Conservation (phyloP, 2,113 vertebrate genomes). For the Hyla sarda region DNA sequence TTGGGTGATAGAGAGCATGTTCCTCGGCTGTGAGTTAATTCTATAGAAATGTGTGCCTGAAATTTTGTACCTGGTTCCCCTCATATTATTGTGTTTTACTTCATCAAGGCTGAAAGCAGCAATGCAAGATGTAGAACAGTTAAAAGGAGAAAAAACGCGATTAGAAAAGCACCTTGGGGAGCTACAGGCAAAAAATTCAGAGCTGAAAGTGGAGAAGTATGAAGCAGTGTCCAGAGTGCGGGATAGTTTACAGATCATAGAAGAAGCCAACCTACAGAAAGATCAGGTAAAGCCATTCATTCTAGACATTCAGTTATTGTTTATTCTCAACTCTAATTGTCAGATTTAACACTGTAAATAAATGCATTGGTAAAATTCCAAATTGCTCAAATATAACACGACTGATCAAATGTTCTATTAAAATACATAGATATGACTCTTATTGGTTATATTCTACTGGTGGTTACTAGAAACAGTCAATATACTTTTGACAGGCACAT, state of each 20-base stretch:
- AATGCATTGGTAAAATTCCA: neutral
- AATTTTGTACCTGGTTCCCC: neutral
- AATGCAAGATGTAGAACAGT: slow-evolving; percentile 75
- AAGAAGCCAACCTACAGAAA: slow-evolving; percentile 88
- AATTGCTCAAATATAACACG: too few relatives aligned
- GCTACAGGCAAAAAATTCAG: slow-evolving; percentile 75
- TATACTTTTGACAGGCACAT: neutral
- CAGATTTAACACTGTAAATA: neutral
- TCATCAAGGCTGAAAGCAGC: slow-evolving; percentile 70
- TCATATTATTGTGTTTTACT: neutral
- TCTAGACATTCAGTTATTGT: neutral
- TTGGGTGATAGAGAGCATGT: too few relatives aligned
- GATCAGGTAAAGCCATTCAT: slow-evolving; percentile 77
- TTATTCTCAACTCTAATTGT: neutral
- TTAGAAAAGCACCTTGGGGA: slow-evolving; percentile 82
- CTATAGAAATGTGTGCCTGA: neutral
- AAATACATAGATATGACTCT: neutral
- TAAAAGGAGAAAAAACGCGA: slow-evolving; percentile 76
- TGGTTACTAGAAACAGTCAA: neutral
- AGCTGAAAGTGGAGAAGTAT: slow-evolving; percentile 81
- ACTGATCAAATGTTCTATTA: neutral
- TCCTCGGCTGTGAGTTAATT: too few relatives aligned
- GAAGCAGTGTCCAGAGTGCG: slow-evolving; percentile 81
- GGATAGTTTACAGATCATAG: slow-evolving; percentile 84
- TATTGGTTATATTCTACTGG: neutral